Percentiles rank a stretch among this genome's conserved stretches.
phyloP scores from a whole-genome alignment of 2,113 vertebrate species.

The Dryoscopus gambensis region DNA sequence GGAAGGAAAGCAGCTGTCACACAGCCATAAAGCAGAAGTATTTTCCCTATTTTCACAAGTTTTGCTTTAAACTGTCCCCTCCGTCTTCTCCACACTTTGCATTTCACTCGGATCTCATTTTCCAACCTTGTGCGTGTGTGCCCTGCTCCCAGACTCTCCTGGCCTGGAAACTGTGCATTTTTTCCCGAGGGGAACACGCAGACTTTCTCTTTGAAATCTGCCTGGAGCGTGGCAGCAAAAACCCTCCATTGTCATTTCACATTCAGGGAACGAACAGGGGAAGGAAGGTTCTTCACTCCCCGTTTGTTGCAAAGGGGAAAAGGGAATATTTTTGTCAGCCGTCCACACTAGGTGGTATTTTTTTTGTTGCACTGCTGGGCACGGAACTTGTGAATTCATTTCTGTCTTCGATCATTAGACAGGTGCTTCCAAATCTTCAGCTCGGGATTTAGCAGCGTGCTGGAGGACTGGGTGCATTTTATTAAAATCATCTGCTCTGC shows the following conservation, averaged over 20 bases:
- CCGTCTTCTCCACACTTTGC: not conserved
- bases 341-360: not conserved
- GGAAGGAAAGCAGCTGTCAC: not conserved
- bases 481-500: not conserved
- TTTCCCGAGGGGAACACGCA: not conserved
- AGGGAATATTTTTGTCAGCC: not conserved
- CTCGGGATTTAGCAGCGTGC: not conserved
- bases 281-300: not conserved
- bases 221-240: not conserved
- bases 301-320: not conserved
- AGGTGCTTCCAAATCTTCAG: not conserved
- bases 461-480: not conserved
- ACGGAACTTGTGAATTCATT: not conserved
- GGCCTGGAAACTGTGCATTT: not conserved
- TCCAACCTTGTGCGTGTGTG: not conserved
- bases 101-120: not conserved
- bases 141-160: not conserved
- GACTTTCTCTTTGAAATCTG: not conserved
- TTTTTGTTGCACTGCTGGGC: not conserved
- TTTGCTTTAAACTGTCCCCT: not conserved
- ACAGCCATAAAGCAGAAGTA: not conserved
- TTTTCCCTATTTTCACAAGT: not conserved
- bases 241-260: not conserved
- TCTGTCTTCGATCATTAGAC: not conserved
- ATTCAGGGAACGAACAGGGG: not conserved